Base-by-base conservation (phyloP, 1,140 invertebrate species). In the Philaenus spumarius region DNA sequence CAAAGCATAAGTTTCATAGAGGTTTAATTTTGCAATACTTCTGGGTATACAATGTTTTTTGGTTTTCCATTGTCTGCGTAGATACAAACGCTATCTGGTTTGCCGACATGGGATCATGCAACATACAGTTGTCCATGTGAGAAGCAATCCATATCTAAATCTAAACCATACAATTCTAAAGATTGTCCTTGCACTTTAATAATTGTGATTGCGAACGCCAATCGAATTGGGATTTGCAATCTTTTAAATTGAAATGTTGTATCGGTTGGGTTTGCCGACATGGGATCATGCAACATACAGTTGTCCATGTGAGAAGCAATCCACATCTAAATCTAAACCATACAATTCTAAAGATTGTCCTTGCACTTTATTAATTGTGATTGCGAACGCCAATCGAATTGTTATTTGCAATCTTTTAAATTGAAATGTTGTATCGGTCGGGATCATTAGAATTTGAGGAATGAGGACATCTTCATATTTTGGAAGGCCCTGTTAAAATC, bases 351-450 rank as follows among this genome's bases (percentile, higher is more conserved):
- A n/a, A 20, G 69, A 67, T 65, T 80, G 76, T 14, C 78, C 76
- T 68, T 82, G 78, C 4, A 73, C 61, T 68, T 80, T 80, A 66
- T 80, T 80, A 4, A 80, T 75, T 0, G 77, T 77, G 67, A 80
- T 77, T 19, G 76, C 72, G 67, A 78, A 81, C 2, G 67, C 64
- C 2, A 75, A 53, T 56, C 71, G 63, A 0, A 82, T 37, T 19
- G 76, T 74, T 71, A 81, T 79, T 60, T 81, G 77, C 0, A 75
- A 23, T 45, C 77, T 47, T 66, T 73, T 73, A 58, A 80, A 71
- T 35, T 66, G 50, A 62, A 75, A 73, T 52, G 73, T 71, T 30
- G 69, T 22, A 58, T 73, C 68, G 20, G 62, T 71, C 43, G 67
- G 67, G 60, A 68, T 72, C 53, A 74, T 63, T 24, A 67, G 67